Evolutionary conservation across 2,888 invertebrate genomes (phyloP), one percentile per base, ranked within the genome.

Genomic region (Onthophagus sagittarius): DNA sequence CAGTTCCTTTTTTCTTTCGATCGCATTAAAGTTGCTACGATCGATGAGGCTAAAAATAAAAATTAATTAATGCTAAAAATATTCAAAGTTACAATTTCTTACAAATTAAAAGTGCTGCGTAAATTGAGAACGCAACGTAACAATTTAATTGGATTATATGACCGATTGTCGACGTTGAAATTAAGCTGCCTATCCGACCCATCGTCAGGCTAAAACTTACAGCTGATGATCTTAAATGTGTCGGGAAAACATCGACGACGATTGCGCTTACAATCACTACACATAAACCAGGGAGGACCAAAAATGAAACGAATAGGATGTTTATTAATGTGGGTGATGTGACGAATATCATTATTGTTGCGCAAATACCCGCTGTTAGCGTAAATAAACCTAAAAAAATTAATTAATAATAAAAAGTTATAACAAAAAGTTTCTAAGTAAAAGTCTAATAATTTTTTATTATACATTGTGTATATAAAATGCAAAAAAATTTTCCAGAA

Each of bases 161-260:
- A 2, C 91, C 92, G 15, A 92, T 89, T 0, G 90, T 87, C 3
- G 90, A 79, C 83, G 91, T 92, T 69, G 91, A 89, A 0, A 87
- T 86, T 72, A 91, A 89, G 0, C 91, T 91, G 0, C 91, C 91
- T 0, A 90, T 83, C 72, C 91, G 85, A 0, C 92, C 92, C 82
- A 89, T 88, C 83, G 89, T 89, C 65, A 91, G 89, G 23, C 89
- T 88, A 84, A 90, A 86, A 77, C 90, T 91, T 0, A 91, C 88
- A 0, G 91, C 90, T 65, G 91, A 86, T 0, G 89, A 91, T 79
- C 90, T 90, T 6, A 84, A 79, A 53, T 77, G 77, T 2, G 85
- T 84, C 0, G 85, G 85, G 77, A 84, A 85, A 31, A 84, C 75
- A 69, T 84, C 83, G n/a, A 84, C 83, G 4, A 81, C 82, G 14